Evolutionary conservation across 2,888 invertebrate species (phyloP), one percentile per base, ranked within the genome.

Genomic region (Caenorhabditis virilis): DNA sequence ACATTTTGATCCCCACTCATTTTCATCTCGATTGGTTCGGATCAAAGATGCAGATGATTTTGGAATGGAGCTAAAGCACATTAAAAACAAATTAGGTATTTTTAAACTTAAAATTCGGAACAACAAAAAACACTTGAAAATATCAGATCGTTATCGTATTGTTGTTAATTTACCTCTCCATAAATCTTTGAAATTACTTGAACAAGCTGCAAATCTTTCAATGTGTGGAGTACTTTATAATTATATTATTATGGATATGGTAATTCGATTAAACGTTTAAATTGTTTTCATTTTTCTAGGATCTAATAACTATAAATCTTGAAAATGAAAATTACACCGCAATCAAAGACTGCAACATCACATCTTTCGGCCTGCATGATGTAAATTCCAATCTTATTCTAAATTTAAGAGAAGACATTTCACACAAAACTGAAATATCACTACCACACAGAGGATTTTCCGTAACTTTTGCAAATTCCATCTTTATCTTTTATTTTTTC

Each of bases 191-290:
- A 47, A 42, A 1, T 62, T 70, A 18, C 23, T 70, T 23, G 54
- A 62, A 35, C 66, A 70, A 53, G 70, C 70, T 0, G 63, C 66
- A 0, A 55, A 56, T 25, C 47, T 70, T 51, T 60, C 63, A 23
- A 70, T 70, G 70, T 70, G 70, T 36, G 60, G 63, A 16, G 55
- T 63, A 7, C 55, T 66, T 26, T 70, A 70, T 30, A 63, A 67
- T 48, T 70, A 67, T 49, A 56, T 67, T 6, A 43, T 70, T 15
- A 63, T 66, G 53, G 60, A 67, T 53, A 55, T 67, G 60, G 67
- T 67, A 15, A 11, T 30, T 9, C 6, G 13, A 30, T 30, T 13
- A 30, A 30, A 9, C 30, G 30, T 9, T 30, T 6, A 16, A 54
- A 54, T 13, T 11, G 9, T 39, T 25, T 13, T 22, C 2, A 7